Conservation (phyloP, 2,888 invertebrate species). For the Drosophila falleni region DNA sequence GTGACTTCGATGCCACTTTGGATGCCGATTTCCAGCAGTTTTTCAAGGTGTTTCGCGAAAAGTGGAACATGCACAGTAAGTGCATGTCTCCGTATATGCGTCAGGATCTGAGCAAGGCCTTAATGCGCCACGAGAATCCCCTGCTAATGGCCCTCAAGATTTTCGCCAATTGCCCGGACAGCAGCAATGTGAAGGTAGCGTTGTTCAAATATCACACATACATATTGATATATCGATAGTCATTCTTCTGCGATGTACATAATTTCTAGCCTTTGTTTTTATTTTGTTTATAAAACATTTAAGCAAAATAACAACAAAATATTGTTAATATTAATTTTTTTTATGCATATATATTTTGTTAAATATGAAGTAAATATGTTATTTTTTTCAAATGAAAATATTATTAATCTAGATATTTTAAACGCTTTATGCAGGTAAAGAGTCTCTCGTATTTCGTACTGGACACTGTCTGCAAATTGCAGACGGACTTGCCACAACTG, state of each 20-base stretch:
- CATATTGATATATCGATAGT: too few relatives aligned
- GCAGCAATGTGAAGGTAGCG: constrained; percentile 82
- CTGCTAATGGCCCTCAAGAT: constrained; percentile 83
- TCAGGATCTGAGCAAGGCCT: constrained; percentile 53
- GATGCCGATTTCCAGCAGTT: constrained; percentile 72
- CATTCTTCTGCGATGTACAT: too few relatives aligned
- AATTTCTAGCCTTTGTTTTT: too few relatives aligned
- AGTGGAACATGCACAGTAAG: constrained; percentile 81
- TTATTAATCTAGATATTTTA: too few relatives aligned
- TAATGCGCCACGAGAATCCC: constrained; percentile 71
- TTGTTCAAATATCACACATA: too few relatives aligned
- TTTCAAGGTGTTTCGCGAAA: constrained; percentile 79
- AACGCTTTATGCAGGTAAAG: constrained; percentile 81
- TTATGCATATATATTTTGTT: too few relatives aligned
- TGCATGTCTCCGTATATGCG: constrained; percentile 67
- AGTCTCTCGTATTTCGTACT: constrained; percentile 86
- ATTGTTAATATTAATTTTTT: too few relatives aligned
- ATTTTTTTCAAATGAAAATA: too few relatives aligned
- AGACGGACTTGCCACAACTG: constrained; percentile 84
- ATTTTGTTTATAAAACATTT: too few relatives aligned
- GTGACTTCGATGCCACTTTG: constrained; percentile 83
- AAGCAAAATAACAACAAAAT: too few relatives aligned
- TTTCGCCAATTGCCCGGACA: constrained; percentile 84
- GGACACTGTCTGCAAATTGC: constrained; percentile 88
- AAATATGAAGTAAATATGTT: too few relatives aligned